Conservation (phyloP, 2,888 invertebrate genomes). For the Scrobipalpa atriplicella region DNA sequence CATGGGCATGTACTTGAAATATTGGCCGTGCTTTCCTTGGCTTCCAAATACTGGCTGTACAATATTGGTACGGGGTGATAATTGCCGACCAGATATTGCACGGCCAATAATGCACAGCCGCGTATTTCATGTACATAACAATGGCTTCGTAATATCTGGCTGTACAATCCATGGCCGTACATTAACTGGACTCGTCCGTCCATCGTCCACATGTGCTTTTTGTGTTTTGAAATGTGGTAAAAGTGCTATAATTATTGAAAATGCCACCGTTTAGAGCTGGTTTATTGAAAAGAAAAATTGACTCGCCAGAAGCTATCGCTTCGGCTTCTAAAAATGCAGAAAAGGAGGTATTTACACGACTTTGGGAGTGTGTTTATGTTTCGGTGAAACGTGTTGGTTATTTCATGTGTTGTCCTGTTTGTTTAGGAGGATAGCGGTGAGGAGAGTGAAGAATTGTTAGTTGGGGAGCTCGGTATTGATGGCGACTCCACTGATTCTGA, state of each 20-base stretch:
- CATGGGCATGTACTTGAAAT: too few species aligned
- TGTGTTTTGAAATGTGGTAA: constrained; percentile 18
- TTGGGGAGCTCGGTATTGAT: constrained; percentile 52
- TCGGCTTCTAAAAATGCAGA: constrained; percentile 36
- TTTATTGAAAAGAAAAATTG: constrained; percentile 65
- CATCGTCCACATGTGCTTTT: constrained; percentile 17
- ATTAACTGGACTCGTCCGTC: too few species aligned
- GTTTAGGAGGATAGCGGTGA: constrained; percentile 42
- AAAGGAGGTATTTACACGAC: constrained; percentile 38
- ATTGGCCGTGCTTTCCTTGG: too few species aligned
- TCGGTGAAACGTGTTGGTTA: background rate
- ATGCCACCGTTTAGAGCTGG: constrained; percentile 74
- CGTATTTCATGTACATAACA: too few species aligned
- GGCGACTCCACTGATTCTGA: constrained; percentile 69
- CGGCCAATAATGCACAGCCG: too few species aligned
- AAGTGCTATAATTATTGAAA: constrained; percentile 37
- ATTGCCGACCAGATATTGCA: too few species aligned
- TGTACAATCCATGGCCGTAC: too few species aligned
- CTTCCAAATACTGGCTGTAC: too few species aligned
- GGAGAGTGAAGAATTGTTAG: constrained; percentile 52
- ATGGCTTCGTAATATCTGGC: too few species aligned
- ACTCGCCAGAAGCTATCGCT: constrained; percentile 39
- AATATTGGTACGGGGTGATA: too few species aligned
- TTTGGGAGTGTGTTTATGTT: background rate
- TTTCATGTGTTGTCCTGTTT: constrained; percentile 7